Evolutionary conservation across 2,113 vertebrate species (phyloP), one percentile per base, ranked within the genome.

Genomic region (Apodemus speciosus): DNA sequence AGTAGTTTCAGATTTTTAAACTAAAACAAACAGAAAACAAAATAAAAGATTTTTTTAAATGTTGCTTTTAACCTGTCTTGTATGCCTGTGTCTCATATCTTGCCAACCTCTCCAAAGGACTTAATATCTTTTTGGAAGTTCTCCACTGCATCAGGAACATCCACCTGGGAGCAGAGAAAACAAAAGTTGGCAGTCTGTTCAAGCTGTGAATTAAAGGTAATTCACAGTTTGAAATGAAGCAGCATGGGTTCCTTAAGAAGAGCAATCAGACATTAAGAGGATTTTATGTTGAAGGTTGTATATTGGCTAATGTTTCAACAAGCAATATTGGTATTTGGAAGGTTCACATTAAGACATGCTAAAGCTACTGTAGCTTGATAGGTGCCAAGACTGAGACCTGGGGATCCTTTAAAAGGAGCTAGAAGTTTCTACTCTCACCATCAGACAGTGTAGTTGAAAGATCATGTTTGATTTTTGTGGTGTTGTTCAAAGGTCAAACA

Each of bases 141-240:
- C 95, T 98, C 95, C 90, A 93, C 85, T 93, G 46, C 95, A 90
- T 97, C 97, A 97, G 97, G 97, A 86, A 92, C 92, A 97, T 92
- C 95, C 98, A 98, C 98, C 97, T 98, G 98, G 97, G 93, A 98
- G 69, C 76, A 95, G 0, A 94, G 96, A 97, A 98, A 98, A 97
- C 95, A 97, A 97, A 98, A 98, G 97, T 95, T 98, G 97, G 98
- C 98, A 98, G 94, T 94, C 38, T 95, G 85, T 96, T 97, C 92
- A 97, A 96, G 94, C 97, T 97, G 95, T 97, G 97, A 98, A 98
- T 98, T 98, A 98, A 98, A 98, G 97, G 97, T 98, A 98, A 98
- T 98, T 98, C 97, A 97, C 23, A 0, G 96, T 98, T 98, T 97
- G 97, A 98, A 98, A 97, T 90, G 94, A 98, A 98, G 95, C 98